A percentile compares a stretch with the other conserved stretches of the same genome.
These are phyloP conservation scores for Lacanobia oleracea DNA, from an alignment of 2,888 invertebrate genomes.

Conservation along the genomic window DNA sequence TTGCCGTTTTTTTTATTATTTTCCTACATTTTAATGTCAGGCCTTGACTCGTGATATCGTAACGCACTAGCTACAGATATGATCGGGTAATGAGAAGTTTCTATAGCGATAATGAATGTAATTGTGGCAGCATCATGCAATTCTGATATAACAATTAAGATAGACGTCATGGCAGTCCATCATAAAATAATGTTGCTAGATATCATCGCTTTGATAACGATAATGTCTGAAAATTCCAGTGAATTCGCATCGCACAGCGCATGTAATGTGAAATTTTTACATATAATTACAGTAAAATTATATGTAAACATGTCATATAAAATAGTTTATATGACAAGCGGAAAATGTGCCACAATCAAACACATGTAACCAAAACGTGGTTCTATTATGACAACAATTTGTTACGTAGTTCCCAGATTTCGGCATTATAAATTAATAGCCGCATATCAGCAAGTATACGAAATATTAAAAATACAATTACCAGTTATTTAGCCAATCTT, in stretches of 20 bases:
- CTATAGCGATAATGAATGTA: conserved; percentile 42
- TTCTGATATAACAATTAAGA: conserved; percentile 50
- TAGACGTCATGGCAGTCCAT: conserved; percentile 34
- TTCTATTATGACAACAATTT: conserved; percentile 26
- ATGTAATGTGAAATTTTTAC: too few relatives aligned
- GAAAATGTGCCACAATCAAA: not conserved
- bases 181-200: conserved; percentile 27
- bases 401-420: conserved; percentile 37
- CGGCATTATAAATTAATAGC: conserved; percentile 8
- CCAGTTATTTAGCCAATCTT: conserved; percentile 32
- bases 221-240: conserved; percentile 1
- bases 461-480: conserved; percentile 29
- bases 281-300: conserved; percentile 4
- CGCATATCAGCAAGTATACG: conserved; percentile 27
- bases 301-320: conserved; percentile 4
- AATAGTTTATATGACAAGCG: conserved; percentile 12
- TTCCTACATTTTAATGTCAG: conserved; percentile 18
- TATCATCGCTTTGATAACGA: conserved; percentile 30
- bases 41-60: conserved; percentile 30
- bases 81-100: conserved; percentile 54
- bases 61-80: conserved; percentile 32
- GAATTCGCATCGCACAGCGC: conserved; percentile 10
- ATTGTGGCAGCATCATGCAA: conserved; percentile 55
- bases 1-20: conserved; percentile 26
- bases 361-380: conserved; percentile 33